Conservation (phyloP, 64 coral and sea anemone genomes). For the Cladopsammia gracilis region DNA sequence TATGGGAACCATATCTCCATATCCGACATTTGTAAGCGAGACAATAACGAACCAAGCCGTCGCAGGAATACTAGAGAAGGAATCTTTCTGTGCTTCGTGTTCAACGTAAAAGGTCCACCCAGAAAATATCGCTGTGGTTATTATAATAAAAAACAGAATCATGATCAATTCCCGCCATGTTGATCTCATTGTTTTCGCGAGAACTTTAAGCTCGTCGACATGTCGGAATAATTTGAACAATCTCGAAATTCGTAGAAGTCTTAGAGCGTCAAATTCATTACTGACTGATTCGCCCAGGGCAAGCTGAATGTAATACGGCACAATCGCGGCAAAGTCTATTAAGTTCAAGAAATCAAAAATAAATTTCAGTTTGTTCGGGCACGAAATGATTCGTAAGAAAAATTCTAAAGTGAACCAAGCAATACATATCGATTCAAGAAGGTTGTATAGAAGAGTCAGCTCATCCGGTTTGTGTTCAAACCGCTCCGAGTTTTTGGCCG, state of each 20-base stretch:
- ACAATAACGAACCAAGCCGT: constrained; percentile 92
- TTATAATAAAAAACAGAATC: constrained; percentile 81
- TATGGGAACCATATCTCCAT: constrained; percentile 89
- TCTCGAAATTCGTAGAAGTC: constrained; percentile 64
- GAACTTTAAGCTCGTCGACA: constrained; percentile 59
- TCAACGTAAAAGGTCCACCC: constrained; percentile 89
- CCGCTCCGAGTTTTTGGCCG: neutral
- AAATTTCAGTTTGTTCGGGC: constrained; percentile 77
- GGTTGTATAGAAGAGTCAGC: neutral
- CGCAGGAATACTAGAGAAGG: constrained; percentile 76
- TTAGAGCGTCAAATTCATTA: constrained; percentile 23
- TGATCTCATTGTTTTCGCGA: constrained; percentile 62
- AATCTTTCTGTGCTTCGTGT: constrained; percentile 36
- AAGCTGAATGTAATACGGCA: constrained; percentile 65
- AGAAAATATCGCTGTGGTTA: constrained; percentile 88
- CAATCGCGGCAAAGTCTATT: constrained; percentile 75
- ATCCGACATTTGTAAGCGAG: constrained; percentile 91
- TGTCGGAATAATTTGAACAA: constrained; percentile 85
- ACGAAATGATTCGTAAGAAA: constrained; percentile 55
- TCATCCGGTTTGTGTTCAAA: neutral
- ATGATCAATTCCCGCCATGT: constrained; percentile 74
- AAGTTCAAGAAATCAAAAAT: constrained; percentile 74
- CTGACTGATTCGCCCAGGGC: neutral
- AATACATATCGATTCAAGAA: constrained; percentile 66
- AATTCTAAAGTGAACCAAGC: constrained; percentile 91